Evolutionary conservation across 2,797 vertebrate genomes (phyloP).

Genomic region (Anniella stebbinsi): DNA sequence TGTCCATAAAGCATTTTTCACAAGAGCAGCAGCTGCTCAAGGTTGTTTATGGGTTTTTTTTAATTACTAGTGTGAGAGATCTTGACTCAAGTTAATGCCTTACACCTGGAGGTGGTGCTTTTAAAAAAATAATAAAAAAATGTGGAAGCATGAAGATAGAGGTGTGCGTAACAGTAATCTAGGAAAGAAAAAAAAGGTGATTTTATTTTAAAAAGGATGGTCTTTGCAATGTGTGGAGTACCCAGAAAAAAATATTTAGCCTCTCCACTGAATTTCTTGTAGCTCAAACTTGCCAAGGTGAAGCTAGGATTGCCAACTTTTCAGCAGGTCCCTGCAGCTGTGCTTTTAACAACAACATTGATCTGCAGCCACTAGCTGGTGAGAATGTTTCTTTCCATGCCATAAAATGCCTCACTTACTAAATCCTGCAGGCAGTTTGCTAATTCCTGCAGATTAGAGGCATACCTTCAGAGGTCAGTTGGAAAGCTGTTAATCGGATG

Average conservation of each 20-base stretch:
- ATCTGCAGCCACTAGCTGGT: background rate
- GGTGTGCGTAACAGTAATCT: background rate
- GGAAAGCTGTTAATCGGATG: background rate
- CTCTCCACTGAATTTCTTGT: background rate
- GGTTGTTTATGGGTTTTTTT: constrained; percentile 56
- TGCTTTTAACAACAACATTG: constrained; percentile 3
- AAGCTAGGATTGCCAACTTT: background rate
- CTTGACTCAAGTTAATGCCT: constrained; percentile 51
- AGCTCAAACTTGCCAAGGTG: background rate
- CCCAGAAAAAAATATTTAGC: background rate
- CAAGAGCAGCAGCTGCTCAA: constrained; percentile 50
- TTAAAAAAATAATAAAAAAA: background rate
- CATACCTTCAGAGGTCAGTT: background rate
- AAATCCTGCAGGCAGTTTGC: background rate
- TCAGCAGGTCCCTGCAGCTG: background rate
- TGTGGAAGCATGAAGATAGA: constrained; percentile 43
- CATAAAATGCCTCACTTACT: background rate
- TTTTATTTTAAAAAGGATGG: background rate
- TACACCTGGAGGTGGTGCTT: constrained; percentile 38
- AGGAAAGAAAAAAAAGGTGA: background rate
- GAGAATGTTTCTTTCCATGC: constrained; percentile 2
- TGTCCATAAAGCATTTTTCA: constrained; percentile 50
- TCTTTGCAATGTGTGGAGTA: background rate
- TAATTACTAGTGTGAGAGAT: constrained; percentile 51
- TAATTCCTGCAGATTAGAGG: background rate